phyloP scores from a whole-genome alignment of 2,888 invertebrate species.

The Slavum lentiscoides region DNA sequence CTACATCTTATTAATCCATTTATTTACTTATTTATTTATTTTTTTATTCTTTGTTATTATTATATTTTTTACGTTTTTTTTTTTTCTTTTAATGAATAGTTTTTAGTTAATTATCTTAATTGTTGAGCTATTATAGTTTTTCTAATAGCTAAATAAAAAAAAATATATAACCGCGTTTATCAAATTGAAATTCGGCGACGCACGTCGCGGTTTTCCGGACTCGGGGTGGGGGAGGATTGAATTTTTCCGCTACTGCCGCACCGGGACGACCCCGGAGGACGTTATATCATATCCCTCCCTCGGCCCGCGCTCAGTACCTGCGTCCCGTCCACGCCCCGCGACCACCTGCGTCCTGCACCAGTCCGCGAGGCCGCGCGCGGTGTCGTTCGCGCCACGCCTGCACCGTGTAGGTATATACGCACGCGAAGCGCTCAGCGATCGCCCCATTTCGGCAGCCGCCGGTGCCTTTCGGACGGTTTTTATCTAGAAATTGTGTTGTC shows the following conservation, averaged over 20 bases:
- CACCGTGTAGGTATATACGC: too few species aligned
- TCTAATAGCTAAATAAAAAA: too few species aligned
- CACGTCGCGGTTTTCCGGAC: constrained; percentile 26
- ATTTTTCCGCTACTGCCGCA: constrained; percentile 6
- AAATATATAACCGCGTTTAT: constrained; percentile 45
- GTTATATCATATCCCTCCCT: neutral
- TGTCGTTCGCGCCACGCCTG: neutral
- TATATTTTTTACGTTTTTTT: too few species aligned
- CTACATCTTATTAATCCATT: too few species aligned
- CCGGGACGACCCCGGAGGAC: neutral
- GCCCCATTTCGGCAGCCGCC: neutral
- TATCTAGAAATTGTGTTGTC: constrained; percentile 49
- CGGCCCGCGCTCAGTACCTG: too few species aligned
- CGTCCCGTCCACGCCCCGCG: too few species aligned
- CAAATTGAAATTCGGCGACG: constrained; percentile 48
- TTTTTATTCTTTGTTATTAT: too few species aligned
- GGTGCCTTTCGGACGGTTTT: constrained; percentile 22
- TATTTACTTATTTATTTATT: too few species aligned
- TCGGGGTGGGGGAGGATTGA: constrained; percentile 18
- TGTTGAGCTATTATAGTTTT: too few species aligned
- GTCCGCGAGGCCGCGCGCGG: neutral
- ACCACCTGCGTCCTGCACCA: neutral
- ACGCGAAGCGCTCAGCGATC: too few species aligned
- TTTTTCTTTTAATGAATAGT: too few species aligned
- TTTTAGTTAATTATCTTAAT: too few species aligned